phyloP scores from a whole-genome alignment of 2,113 vertebrate genomes.

The Thryonomys swinderianus region DNA sequence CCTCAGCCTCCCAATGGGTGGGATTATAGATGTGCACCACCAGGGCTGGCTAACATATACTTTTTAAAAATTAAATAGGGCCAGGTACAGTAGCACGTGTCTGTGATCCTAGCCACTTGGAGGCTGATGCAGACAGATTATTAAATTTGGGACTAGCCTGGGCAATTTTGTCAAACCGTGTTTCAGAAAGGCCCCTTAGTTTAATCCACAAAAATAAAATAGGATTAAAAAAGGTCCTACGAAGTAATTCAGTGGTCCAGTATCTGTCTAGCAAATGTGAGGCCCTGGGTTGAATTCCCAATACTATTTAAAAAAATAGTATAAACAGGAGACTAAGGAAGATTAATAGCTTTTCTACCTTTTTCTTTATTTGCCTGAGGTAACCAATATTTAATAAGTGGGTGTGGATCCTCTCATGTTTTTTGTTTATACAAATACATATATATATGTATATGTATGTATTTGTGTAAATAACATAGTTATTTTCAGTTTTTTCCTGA shows the following conservation, averaged over 20 bases:
- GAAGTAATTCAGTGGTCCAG: not conserved
- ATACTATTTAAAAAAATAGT: not conserved
- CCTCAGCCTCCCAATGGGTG: not conserved
- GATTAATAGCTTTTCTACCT: not conserved
- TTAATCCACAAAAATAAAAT: not conserved
- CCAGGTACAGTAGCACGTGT: too few relatives aligned
- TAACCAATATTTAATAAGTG: constrained; percentile 21
- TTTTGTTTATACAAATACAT: constrained; percentile 51
- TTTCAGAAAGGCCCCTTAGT: not conserved
- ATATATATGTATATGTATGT: not conserved
- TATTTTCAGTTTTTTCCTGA: constrained; percentile 1
- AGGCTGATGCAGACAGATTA: not conserved
- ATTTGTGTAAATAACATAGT: not conserved
- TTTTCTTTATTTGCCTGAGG: not conserved
- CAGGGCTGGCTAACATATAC: not conserved
- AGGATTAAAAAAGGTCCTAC: not conserved
- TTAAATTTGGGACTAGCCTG: not conserved
- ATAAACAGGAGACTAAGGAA: constrained; percentile 5
- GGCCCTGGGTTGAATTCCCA: not conserved
- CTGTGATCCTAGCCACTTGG: not conserved
- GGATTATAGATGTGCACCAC: not conserved
- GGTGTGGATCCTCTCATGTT: not conserved
- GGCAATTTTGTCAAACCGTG: not conserved
- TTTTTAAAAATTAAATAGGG: not conserved
- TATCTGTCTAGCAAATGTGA: not conserved